Conservation (phyloP, 2,797 vertebrate species). For the Centropyge bicolor region DNA sequence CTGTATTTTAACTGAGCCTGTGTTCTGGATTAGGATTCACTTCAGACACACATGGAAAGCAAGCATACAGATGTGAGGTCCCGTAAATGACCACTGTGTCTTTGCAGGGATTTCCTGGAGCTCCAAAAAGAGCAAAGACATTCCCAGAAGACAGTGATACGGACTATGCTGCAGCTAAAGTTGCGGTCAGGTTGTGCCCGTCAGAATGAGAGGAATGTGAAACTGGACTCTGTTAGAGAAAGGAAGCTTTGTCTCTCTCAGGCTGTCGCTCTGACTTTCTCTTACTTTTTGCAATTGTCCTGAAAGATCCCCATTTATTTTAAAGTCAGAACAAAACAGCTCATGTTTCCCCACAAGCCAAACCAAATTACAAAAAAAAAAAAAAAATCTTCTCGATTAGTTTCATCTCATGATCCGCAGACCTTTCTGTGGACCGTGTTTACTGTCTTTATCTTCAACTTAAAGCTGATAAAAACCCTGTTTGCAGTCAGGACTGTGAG, state of each 20-base stretch:
- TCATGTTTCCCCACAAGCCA: neutral
- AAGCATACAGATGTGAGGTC: neutral
- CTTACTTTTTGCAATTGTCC: neutral
- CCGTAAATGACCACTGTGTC: constrained; percentile 13
- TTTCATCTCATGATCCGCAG: neutral
- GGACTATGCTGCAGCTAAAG: constrained; percentile 31
- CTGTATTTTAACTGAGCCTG: constrained; percentile 15
- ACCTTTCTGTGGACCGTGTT: neutral
- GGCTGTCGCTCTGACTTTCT: constrained; percentile 4
- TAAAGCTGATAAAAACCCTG: neutral
- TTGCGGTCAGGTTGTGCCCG: constrained; percentile 16
- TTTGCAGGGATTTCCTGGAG: constrained; percentile 26
- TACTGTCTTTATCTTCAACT: neutral
- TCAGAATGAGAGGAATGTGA: constrained; percentile 65
- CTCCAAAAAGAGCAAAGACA: neutral
- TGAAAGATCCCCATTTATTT: neutral
- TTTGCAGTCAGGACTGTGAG: neutral
- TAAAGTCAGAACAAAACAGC: constrained; percentile 6
- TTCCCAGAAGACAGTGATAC: constrained; percentile 35
- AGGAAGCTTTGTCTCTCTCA: constrained; percentile 51
- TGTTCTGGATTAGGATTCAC: neutral
- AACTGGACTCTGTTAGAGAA: constrained; percentile 36
- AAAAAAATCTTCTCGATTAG: neutral
- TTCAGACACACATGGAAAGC: neutral
- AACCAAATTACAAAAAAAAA: neutral